Conservation (phyloP, 2,113 vertebrate genomes). For the Lagenorhynchus albirostris region DNA sequence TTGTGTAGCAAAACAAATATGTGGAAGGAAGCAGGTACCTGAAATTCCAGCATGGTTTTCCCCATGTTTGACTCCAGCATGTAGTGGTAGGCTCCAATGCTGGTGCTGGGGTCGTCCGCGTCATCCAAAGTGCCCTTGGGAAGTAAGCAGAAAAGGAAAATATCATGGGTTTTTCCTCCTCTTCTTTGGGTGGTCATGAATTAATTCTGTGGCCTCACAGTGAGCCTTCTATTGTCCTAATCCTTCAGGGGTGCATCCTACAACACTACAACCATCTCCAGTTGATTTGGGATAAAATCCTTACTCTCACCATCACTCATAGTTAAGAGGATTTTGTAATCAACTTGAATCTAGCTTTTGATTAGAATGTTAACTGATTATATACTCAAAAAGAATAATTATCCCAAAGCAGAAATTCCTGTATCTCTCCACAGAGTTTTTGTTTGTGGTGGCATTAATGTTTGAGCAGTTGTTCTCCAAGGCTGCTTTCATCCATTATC, state of each 20-base stretch:
- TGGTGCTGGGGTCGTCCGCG: constrained; percentile 89
- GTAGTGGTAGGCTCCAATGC: constrained; percentile 90
- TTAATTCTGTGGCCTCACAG: neutral
- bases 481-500: neutral
- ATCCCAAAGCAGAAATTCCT: neutral
- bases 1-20: neutral
- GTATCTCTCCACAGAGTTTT: neutral
- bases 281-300: neutral
- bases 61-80: constrained; percentile 90
- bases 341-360: neutral
- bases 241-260: neutral
- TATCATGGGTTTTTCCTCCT: neutral
- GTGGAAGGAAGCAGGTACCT: constrained; percentile 80
- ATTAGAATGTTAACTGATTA: neutral
- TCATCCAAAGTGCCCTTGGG: constrained; percentile 87
- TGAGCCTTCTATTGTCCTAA: neutral
- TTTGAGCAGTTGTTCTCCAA: neutral
- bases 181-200: neutral
- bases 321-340: neutral
- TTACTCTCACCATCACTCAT: neutral
- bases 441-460: neutral
- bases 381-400: neutral
- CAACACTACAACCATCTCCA: neutral
- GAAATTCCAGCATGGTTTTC: constrained; percentile 94
- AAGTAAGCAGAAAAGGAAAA: constrained; percentile 15